Base-by-base conservation (phyloP, 2,888 invertebrate species). In the Tetramorium bicarinatum region DNA sequence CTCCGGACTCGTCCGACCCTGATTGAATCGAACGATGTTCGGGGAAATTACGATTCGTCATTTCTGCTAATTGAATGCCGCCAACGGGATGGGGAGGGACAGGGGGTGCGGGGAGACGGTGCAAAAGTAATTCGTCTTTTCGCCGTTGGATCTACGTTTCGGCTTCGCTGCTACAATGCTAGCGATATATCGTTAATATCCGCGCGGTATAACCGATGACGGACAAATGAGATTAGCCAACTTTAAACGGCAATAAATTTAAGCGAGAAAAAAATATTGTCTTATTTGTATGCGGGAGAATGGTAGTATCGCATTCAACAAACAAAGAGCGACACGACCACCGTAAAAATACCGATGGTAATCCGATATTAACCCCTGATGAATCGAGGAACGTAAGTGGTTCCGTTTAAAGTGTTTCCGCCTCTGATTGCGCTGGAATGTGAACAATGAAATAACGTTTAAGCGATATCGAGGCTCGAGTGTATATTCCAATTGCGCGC, bases 41-140 rank as follows among this genome's bases (percentile, higher is more conserved):
- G 61, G 74, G 87, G 81, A 86, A 77, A 88, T 81, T 59, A 79
- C 75, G 62, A 84, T 61, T 84, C 74, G 52, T 81, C 84, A 83
- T 85, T 84, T 80, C 86, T 85, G 79, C 85, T 89, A 87, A 89
- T 89, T 88, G 90, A 88, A 88, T 80, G 75, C 82, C 18, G 61
- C 75, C 15, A 44, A 81, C 47, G 56, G 67, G 54, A 74, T 18
- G 66, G 38, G 41, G 59, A n/a, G 21, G 9, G 56, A 47, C 15
- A 44, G 54, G n/a, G 25, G n/a, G 25, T 1, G 44, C 15, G 29
- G 81, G n/a, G 61, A 47, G 72, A 25, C 21, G 54, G 13, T 21
- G 76, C 62, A 66, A 76, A 82, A 82, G 82, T 66, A 82, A 77
- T 79, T 79, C 79, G 71, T 79, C 79, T 79, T 79, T 79, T 71